phyloP scores from a whole-genome alignment of 2,888 invertebrate species.

The Mesoligia furuncula region DNA sequence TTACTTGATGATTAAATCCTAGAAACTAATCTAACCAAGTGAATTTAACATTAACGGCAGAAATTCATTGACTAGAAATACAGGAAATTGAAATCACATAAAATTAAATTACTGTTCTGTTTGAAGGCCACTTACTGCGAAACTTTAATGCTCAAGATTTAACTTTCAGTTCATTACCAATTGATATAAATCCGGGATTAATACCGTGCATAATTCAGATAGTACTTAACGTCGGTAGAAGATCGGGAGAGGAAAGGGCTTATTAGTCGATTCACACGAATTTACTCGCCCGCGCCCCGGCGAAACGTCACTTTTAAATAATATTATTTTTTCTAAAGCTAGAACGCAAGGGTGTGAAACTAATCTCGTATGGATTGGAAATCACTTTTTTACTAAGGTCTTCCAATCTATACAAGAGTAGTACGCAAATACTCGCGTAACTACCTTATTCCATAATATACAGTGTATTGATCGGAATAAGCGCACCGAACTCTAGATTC shows the following conservation, averaged over 20 bases:
- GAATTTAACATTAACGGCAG: not conserved
- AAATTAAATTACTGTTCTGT: constrained; percentile 11
- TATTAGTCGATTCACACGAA: not conserved
- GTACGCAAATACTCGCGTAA: no score
- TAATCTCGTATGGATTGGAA: no score
- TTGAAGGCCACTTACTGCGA: constrained; percentile 7
- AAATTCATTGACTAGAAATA: constrained; percentile 4
- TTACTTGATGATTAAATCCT: not conserved
- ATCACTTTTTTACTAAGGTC: no score
- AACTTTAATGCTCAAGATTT: constrained; percentile 19
- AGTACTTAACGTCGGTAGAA: constrained; percentile 40
- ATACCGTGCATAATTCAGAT: constrained; percentile 38
- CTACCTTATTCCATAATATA: no score
- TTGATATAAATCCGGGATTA: constrained; percentile 56
- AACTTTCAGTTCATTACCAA: constrained; percentile 49
- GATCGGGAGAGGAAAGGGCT: constrained; percentile 3
- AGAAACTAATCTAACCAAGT: constrained; percentile 9
- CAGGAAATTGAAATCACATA: constrained; percentile 29
- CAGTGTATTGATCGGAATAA: no score
- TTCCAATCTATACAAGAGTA: no score
- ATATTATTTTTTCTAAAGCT: no score
- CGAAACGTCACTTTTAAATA: not conserved
- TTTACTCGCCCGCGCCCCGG: not conserved
- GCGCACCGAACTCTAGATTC: no score
- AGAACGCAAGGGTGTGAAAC: no score